These are phyloP conservation scores for Lagorchestes hirsutus DNA, from an alignment of 2,797 vertebrate species.

Conservation along the genomic window DNA sequence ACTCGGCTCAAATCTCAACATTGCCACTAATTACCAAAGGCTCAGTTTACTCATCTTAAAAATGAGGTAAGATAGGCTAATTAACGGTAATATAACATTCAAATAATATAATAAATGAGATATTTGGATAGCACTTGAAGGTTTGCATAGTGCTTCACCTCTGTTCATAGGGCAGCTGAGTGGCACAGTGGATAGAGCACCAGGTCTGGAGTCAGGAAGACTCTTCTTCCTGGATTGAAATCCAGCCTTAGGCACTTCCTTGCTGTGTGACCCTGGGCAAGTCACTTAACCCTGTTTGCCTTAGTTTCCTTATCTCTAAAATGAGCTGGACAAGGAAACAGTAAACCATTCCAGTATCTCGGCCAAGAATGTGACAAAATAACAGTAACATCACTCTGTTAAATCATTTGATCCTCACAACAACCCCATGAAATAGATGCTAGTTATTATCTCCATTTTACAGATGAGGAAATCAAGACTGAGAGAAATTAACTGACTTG, in stretches of 20 bases:
- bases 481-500: neutral
- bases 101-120: neutral
- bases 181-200: neutral
- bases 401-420: neutral
- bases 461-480: neutral
- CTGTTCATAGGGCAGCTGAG: neutral
- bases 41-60: neutral
- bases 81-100: neutral
- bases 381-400: neutral
- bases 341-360: neutral
- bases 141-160: neutral
- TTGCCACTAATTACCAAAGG: neutral
- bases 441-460: neutral
- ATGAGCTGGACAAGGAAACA: neutral
- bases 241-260: neutral
- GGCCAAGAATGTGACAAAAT: neutral
- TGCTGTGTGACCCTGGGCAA: neutral
- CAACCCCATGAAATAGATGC: neutral
- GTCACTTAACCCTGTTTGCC: neutral
- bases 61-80: neutral
- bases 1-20: neutral
- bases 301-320: neutral
- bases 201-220: neutral
- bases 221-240: neutral
- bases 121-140: neutral